A percentile compares a stretch with the other conserved stretches of the same genome.
These are phyloP conservation scores for Pseudomugil gertrudae DNA, from an alignment of 2,797 vertebrate species.

Conservation along the genomic window DNA sequence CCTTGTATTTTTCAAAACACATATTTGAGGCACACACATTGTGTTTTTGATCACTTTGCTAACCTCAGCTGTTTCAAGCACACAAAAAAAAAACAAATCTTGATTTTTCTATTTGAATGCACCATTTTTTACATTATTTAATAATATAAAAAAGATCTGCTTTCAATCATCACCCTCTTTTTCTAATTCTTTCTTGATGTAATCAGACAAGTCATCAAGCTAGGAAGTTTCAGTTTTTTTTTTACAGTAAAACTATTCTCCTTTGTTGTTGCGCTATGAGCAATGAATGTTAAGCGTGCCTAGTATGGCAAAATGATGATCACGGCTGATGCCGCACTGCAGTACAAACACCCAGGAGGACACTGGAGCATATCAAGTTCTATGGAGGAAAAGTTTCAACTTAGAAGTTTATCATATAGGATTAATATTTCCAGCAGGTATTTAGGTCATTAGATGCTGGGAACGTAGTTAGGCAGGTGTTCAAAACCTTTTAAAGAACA, in stretches of 20 bases:
- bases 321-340: background rate
- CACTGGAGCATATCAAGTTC: background rate
- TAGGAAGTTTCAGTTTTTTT: background rate
- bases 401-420: conserved; percentile 1
- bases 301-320: conserved; percentile 2
- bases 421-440: background rate
- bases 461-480: background rate
- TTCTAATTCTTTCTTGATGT: background rate
- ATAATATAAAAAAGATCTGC: background rate
- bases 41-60: background rate
- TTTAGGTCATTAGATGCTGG: background rate
- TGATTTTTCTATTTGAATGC: conserved; percentile 26
- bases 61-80: conserved; percentile 17
- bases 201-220: background rate
- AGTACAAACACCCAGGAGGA: conserved; percentile 9
- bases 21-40: conserved; percentile 22
- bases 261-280: conserved; percentile 2
- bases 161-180: background rate
- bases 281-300: conserved; percentile 16
- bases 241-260: background rate
- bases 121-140: conserved; percentile 6
- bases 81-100: conserved; percentile 12
- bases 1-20: conserved; percentile 4
- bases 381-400: background rate
- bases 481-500: background rate